Evolutionary conservation across 2,113 vertebrate genomes (phyloP).

Genomic region (Vombatus ursinus): DNA sequence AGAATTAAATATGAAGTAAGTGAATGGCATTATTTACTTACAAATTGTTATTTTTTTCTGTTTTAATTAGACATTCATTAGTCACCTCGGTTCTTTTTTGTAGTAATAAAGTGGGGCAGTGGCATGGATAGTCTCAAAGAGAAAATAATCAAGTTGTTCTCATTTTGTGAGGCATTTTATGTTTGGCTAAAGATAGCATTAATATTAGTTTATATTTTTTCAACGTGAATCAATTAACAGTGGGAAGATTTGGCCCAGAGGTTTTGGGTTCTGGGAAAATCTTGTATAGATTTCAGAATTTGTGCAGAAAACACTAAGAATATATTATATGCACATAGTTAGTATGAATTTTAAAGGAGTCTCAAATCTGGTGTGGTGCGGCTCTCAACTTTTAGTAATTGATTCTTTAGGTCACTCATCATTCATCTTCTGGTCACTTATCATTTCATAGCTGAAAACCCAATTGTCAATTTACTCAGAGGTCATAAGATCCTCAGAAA

Average conservation of each 20-base stretch:
- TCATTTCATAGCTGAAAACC: neutral
- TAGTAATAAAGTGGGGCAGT: neutral
- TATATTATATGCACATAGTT: neutral
- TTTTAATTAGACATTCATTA: neutral
- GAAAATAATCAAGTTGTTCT: slow-evolving; percentile 15
- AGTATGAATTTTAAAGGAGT: neutral
- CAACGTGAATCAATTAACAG: neutral
- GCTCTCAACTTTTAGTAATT: neutral
- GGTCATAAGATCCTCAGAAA: slow-evolving; percentile 9
- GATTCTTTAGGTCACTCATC: neutral
- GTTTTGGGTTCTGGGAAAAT: neutral
- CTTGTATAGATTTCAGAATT: neutral
- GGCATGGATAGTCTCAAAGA: neutral
- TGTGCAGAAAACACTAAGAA: neutral
- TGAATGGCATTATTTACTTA: neutral
- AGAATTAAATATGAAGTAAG: slow-evolving; percentile 84
- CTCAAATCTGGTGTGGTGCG: neutral
- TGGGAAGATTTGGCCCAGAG: neutral
- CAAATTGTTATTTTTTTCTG: neutral
- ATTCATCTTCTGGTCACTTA: neutral
- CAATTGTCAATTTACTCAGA: neutral
- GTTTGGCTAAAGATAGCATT: neutral
- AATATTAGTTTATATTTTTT: neutral
- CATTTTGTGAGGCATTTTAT: neutral
- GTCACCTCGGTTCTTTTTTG: neutral